These are phyloP conservation scores for Lycocerus yunnanus DNA, from an alignment of 2,888 invertebrate species.

Conservation along the genomic window DNA sequence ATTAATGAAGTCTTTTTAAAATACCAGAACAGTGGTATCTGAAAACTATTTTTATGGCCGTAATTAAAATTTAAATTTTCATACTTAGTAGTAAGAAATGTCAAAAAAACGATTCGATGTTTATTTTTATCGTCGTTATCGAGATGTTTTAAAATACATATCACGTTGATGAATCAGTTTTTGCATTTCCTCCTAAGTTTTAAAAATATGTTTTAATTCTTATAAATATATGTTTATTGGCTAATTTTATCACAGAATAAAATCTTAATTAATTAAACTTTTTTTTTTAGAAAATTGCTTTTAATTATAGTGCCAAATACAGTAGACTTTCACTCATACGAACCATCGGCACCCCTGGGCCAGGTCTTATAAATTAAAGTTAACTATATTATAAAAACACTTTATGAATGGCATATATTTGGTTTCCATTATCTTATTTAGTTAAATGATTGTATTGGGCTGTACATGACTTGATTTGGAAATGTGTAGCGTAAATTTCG, in stretches of 20 bases:
- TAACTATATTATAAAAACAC: too few relatives aligned
- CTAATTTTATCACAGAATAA: not conserved
- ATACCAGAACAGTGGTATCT: not conserved
- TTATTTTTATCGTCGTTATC: not conserved
- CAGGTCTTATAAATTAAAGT: not conserved
- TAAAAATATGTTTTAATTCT: not conserved
- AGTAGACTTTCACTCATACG: not conserved
- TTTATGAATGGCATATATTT: not conserved
- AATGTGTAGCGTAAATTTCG: conserved; percentile 44
- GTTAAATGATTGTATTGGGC: conserved; percentile 40
- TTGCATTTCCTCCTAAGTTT: not conserved
- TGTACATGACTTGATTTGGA: conserved; percentile 46
- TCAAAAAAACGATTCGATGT: not conserved
- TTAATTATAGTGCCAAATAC: not conserved
- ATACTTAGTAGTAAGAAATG: not conserved
- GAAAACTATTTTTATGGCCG: not conserved
- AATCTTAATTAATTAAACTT: not conserved
- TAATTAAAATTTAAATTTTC: not conserved
- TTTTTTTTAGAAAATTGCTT: not conserved
- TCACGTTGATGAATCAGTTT: not conserved
- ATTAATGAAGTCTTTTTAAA: not conserved
- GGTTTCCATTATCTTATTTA: not conserved
- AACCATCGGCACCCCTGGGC: not conserved
- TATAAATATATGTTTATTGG: not conserved
- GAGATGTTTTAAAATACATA: not conserved